A percentile compares a stretch with the other conserved stretches of the same genome.
Conservation (phyloP, 2,797 vertebrate species). For the Pelodytes ibericus region DNA sequence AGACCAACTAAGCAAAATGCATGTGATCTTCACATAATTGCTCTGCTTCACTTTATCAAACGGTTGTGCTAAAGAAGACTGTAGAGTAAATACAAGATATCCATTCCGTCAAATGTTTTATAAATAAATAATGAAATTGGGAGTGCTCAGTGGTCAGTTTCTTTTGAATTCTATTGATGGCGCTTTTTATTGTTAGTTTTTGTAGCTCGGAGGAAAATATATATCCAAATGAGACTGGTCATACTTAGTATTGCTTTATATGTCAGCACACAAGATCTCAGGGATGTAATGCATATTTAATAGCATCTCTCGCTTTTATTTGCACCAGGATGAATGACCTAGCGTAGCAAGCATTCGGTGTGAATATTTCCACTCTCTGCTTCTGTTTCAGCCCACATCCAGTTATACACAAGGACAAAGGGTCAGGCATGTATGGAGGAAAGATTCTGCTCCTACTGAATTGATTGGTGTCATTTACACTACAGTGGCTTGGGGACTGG, state of each 20-base stretch:
- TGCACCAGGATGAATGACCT: constrained; percentile 18
- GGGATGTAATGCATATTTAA: constrained; percentile 45
- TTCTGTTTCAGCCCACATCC: constrained; percentile 34
- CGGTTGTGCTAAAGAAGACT: not conserved
- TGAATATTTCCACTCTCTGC: constrained; percentile 33
- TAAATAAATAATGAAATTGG: too few species aligned
- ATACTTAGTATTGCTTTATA: constrained; percentile 12
- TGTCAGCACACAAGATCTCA: constrained; percentile 14
- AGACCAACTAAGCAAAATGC: not conserved
- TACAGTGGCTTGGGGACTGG: constrained; percentile 45
- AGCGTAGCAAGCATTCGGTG: not conserved
- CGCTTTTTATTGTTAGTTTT: not conserved
- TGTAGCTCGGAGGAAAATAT: not conserved
- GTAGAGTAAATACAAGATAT: not conserved
- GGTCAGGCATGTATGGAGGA: constrained; percentile 39
- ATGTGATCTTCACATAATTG: not conserved
- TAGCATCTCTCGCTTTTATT: constrained; percentile 24
- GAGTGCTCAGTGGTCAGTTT: not conserved
- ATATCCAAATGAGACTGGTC: not conserved
- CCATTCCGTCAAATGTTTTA: too few species aligned
- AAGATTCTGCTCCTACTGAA: constrained; percentile 27
- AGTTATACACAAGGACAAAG: constrained; percentile 51
- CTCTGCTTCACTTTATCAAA: not conserved
- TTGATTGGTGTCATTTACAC: constrained; percentile 57
- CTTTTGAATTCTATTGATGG: not conserved